Base-by-base conservation (phyloP, 2,888 invertebrate species). In the Amblyjoppa proteus region DNA sequence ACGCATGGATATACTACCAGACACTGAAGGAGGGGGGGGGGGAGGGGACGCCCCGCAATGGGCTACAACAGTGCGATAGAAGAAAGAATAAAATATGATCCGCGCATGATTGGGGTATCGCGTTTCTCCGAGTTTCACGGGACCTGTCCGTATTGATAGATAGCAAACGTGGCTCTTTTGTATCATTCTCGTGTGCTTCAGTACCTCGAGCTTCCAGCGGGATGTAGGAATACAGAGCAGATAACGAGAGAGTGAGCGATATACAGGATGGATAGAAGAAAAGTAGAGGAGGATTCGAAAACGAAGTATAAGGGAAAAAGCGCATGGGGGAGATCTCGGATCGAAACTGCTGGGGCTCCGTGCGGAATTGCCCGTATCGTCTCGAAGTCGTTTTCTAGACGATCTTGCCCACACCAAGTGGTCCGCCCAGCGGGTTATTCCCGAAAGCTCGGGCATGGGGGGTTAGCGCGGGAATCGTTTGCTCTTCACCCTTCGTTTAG, bases 1-100 rank as follows among this genome's bases (percentile, higher is more conserved):
- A 41, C n/a, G 34, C 34, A 64, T 64, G 45, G 34, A 74, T 25
- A 74, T 75, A 73, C 73, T 28, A 51, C 58, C 25, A 61, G 41
- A 71, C n/a, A 69, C 28, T 34, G 28, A 31, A n/a, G 34, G 31
- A 11, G 34, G 20, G 58, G 5, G 70, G 45, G 11, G 45, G 49
- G 11, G 7, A 49, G 13, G 7, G 9, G 45, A n/a, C 16, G 58
- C 9, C 58, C 20, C n/a, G 56, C 31, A 69, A 76, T 68, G 25
- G 28, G 28, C 58, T 41, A 20, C 77, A 51, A 56, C 58, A 13
- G 13, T 38, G 31, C 31, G 61, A 58, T 79, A 68, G 71, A 70
- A 70, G 79, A 75, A 75, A 77, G 87, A 85, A 88, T 89, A 88
- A 89, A 89, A 89, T 88, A 89, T 89, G 88, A 88, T 89, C 82